Evolutionary conservation across 1,140 invertebrate species (phyloP).

Genomic region (Dreissena polymorpha): DNA sequence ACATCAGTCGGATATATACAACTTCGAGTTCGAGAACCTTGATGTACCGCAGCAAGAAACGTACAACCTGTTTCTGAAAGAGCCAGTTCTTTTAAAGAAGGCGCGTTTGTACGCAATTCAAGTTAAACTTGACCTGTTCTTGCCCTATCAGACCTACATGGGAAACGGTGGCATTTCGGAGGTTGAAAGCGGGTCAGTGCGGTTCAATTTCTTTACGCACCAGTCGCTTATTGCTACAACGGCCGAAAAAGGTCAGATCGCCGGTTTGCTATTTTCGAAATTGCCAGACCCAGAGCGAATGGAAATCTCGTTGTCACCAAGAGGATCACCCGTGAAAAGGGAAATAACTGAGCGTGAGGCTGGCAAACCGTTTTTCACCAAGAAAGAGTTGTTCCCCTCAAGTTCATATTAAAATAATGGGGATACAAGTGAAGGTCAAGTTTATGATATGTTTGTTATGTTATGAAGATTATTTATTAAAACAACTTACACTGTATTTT

Average conservation of each 20-base stretch:
- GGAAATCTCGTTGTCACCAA: conserved; percentile 44
- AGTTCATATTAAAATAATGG: conserved; percentile 31
- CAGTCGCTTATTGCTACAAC: conserved; percentile 54
- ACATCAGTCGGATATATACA: conserved; percentile 43
- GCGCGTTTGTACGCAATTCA: conserved; percentile 43
- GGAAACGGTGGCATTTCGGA: conserved; percentile 37
- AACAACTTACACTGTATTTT: too few relatives aligned
- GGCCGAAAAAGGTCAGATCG: conserved; percentile 48
- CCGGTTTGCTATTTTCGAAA: conserved; percentile 48
- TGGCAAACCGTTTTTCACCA: conserved; percentile 26
- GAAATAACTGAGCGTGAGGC: conserved; percentile 23
- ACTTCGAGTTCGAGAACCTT: conserved; percentile 44
- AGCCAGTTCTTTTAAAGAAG: conserved; percentile 45
- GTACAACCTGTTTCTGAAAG: conserved; percentile 43
- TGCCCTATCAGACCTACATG: conserved; percentile 50
- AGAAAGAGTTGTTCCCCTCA: conserved; percentile 41
- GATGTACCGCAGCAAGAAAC: conserved; percentile 43
- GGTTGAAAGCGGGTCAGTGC: conserved; percentile 43
- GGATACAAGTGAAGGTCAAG: too few relatives aligned
- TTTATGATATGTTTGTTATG: too few relatives aligned
- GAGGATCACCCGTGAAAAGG: conserved; percentile 47
- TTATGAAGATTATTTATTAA: too few relatives aligned
- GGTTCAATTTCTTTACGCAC: conserved; percentile 44
- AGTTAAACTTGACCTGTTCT: conserved; percentile 49
- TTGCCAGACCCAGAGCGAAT: conserved; percentile 40